Evolutionary conservation across 1,140 invertebrate species (phyloP).

Genomic region (Hyles vespertilio): DNA sequence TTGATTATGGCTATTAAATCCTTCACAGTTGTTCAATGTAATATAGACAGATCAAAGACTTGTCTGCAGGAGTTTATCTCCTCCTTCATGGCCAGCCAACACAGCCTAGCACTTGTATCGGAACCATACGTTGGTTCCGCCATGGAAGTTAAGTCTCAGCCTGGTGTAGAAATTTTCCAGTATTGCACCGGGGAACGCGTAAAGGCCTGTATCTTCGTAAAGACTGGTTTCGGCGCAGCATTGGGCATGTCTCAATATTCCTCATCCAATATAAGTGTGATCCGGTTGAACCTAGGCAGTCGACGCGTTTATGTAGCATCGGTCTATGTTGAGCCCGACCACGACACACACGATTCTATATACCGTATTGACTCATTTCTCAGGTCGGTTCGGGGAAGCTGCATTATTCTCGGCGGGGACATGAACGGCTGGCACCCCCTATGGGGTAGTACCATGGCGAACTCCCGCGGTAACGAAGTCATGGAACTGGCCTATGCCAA

Average conservation of each 20-base stretch:
- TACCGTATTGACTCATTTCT: neutral
- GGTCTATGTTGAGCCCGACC: neutral
- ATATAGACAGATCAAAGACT: neutral
- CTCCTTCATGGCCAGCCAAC: neutral
- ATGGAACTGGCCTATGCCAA: neutral
- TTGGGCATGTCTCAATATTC: too few relatives aligned
- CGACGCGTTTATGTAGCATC: neutral
- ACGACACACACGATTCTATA: neutral
- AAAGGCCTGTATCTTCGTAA: neutral
- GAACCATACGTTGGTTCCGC: neutral
- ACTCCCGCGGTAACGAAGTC: neutral
- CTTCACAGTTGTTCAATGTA: neutral
- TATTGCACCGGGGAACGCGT: neutral
- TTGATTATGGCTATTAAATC: too few relatives aligned
- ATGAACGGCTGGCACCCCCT: conserved; percentile 1
- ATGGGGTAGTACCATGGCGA: neutral
- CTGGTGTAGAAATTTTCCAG: neutral
- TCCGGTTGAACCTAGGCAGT: too few relatives aligned
- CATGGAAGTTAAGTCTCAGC: neutral
- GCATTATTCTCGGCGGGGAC: neutral
- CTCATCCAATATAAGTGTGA: too few relatives aligned
- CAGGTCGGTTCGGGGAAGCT: too few relatives aligned
- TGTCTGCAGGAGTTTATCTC: neutral
- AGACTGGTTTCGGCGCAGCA: too few relatives aligned
- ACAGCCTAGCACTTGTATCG: neutral